Conservation (phyloP, 92 coral and sea anemone species). For the Porites evermanni region DNA sequence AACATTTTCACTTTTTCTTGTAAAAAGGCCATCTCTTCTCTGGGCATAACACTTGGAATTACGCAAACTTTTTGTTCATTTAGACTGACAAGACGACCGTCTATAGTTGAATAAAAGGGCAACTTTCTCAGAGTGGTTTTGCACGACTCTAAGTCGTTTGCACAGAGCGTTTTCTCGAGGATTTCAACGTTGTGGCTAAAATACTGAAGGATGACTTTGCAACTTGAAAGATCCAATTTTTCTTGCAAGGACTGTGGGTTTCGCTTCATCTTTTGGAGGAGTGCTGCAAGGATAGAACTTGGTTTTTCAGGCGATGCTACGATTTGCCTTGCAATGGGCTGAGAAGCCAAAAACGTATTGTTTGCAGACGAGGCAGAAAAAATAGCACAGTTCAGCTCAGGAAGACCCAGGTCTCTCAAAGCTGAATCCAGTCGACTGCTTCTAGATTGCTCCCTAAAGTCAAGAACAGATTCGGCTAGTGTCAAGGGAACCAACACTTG, state of each 20-base stretch:
- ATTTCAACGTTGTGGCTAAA: constrained; percentile 22
- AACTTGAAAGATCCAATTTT: neutral
- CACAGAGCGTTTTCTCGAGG: neutral
- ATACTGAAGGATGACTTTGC: constrained; percentile 35
- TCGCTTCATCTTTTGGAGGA: constrained; percentile 22
- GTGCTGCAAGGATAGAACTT: constrained; percentile 41
- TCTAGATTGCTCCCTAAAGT: neutral
- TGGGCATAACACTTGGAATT: constrained; percentile 50
- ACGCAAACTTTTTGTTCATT: constrained; percentile 17
- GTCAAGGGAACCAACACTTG: constrained; percentile 45
- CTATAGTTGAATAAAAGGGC: constrained; percentile 56
- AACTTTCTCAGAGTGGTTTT: constrained; percentile 23
- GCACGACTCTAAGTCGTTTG: too few species aligned
- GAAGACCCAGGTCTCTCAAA: constrained; percentile 17
- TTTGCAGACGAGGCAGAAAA: neutral
- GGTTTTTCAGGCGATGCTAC: constrained; percentile 57
- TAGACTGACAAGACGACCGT: constrained; percentile 48
- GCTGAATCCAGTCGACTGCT: neutral
- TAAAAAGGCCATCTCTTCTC: constrained; percentile 36
- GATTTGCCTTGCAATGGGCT: constrained; percentile 16
- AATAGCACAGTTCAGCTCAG: constrained; percentile 41
- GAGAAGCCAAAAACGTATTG: neutral
- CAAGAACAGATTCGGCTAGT: constrained; percentile 40
- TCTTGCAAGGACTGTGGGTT: constrained; percentile 4
- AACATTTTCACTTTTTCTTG: constrained; percentile 31